Conservation (phyloP, 2,888 invertebrate genomes). For the Lasioglossum leucozonium region DNA sequence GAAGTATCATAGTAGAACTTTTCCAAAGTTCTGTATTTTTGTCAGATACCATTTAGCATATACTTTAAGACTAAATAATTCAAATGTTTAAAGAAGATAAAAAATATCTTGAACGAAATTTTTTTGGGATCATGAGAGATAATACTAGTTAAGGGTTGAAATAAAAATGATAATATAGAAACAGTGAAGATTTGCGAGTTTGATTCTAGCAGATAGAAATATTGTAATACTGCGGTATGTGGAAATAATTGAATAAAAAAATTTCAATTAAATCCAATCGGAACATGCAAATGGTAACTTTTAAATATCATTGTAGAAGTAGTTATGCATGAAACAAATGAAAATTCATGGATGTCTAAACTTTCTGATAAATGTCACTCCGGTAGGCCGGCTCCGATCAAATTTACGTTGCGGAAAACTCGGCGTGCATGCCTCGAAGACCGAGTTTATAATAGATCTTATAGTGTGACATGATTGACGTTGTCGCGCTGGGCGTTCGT, state of each 20-base stretch:
- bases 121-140: neutral
- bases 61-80: too few relatives aligned
- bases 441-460: constrained; percentile 28
- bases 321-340: neutral
- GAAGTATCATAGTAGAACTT: too few relatives aligned
- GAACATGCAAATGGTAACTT: too few relatives aligned
- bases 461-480: constrained; percentile 24
- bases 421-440: neutral
- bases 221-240: too few relatives aligned
- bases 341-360: neutral
- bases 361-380: neutral
- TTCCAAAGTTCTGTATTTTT: too few relatives aligned
- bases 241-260: too few relatives aligned
- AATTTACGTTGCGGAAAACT: constrained; percentile 6
- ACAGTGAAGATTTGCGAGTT: too few relatives aligned
- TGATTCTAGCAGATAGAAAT: too few relatives aligned
- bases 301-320: too few relatives aligned
- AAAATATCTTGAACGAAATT: neutral
- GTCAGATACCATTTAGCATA: too few relatives aligned
- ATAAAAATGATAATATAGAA: neutral
- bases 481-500: constrained; percentile 15
- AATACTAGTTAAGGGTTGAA: neutral
- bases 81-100: neutral
- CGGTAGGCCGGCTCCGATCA: neutral
- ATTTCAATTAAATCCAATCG: too few relatives aligned